Percentiles rank a stretch among this genome's conserved stretches.
These are phyloP conservation scores for Drosophila mimica DNA, from an alignment of 2,888 invertebrate genomes.

Conservation along the genomic window DNA sequence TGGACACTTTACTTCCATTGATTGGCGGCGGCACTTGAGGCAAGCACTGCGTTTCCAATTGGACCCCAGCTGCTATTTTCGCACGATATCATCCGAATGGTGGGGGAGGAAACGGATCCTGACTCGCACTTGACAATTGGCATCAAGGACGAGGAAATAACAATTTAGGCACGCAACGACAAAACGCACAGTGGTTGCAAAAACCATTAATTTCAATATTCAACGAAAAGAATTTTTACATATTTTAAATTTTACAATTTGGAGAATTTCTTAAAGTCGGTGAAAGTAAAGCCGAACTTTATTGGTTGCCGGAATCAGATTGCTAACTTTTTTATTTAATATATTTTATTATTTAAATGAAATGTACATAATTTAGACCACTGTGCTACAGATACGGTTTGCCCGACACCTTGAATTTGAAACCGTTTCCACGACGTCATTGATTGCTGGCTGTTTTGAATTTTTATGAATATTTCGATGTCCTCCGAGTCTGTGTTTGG, in stretches of 20 bases:
- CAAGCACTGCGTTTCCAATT: conserved; percentile 21
- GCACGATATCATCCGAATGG: conserved; percentile 44
- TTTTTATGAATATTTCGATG: conserved; percentile 56
- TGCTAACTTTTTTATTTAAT: neutral
- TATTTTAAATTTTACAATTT: neutral
- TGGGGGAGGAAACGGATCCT: conserved; percentile 22
- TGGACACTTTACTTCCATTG: conserved; percentile 67
- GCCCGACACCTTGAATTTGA: conserved; percentile 24
- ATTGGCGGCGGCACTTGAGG: conserved; percentile 65
- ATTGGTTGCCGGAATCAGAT: neutral
- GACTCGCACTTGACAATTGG: conserved; percentile 72
- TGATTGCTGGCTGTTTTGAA: conserved; percentile 69
- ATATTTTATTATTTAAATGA: neutral
- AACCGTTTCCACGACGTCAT: conserved; percentile 53
- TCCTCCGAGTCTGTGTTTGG: conserved; percentile 7
- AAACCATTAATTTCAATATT: neutral
- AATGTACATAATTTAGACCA: conserved; percentile 2
- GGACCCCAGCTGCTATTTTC: conserved; percentile 71
- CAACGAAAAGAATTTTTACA: neutral
- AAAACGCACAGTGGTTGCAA: conserved; percentile 48
- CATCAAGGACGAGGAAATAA: conserved; percentile 69
- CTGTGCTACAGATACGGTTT: conserved; percentile 21
- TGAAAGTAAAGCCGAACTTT: neutral
- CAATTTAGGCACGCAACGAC: conserved; percentile 62
- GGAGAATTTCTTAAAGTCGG: neutral